Evolutionary conservation across 1,140 invertebrate genomes (phyloP).

Genomic region (Zaprionus ghesquierei): DNA sequence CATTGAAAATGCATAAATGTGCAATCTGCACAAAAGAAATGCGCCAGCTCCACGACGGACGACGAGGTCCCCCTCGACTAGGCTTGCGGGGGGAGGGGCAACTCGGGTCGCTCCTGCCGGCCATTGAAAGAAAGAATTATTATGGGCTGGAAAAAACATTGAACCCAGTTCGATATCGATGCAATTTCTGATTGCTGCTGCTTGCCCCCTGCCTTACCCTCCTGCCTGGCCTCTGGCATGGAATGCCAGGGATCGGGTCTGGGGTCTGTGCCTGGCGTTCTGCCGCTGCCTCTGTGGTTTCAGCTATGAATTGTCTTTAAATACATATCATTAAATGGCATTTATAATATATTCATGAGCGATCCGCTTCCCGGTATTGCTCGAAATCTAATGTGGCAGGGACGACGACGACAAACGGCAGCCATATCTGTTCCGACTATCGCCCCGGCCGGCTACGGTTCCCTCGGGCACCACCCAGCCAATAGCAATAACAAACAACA

Average conservation of each 20-base stretch:
- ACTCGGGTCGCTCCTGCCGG: conserved; percentile 8
- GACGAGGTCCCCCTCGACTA: not conserved
- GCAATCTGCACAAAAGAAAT: conserved; percentile 76
- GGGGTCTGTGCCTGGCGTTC: not conserved
- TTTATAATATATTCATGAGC: conserved; percentile 80
- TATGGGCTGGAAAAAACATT: conserved; percentile 70
- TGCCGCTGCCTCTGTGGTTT: conserved; percentile 17
- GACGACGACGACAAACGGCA: not conserved
- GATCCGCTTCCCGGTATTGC: conserved; percentile 74
- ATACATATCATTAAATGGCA: conserved; percentile 79
- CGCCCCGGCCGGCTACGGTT: conserved; percentile 8
- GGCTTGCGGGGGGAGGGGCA: not conserved
- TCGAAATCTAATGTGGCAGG: conserved; percentile 65
- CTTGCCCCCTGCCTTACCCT: conserved; percentile 12
- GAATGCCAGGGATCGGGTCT: conserved; percentile 15
- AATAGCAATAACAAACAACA: not conserved
- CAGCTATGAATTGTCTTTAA: conserved; percentile 77
- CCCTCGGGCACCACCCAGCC: not conserved
- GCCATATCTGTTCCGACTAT: conserved; percentile 52
- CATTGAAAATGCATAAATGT: conserved; percentile 81
- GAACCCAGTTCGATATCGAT: conserved; percentile 74
- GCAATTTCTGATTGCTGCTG: conserved; percentile 69
- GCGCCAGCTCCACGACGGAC: conserved; percentile 20
- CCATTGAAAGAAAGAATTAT: conserved; percentile 76
- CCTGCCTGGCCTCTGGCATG: conserved; percentile 6